Evolutionary conservation across 2,797 vertebrate species (phyloP).

Genomic region (Lithobates pipiens): DNA sequence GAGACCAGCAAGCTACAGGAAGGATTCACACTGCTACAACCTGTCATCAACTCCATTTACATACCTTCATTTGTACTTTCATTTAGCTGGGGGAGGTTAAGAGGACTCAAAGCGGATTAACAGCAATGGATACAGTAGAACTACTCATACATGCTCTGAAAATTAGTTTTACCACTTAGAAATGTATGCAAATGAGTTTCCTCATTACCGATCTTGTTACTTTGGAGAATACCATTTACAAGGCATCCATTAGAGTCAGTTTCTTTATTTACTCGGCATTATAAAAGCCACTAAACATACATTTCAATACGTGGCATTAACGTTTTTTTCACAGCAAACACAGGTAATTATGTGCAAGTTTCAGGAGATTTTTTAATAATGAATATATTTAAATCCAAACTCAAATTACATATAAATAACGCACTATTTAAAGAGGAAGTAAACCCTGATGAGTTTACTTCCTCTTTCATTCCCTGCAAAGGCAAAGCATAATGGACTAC

Average conservation of each 20-base stretch:
- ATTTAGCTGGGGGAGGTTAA: conserved; percentile 12
- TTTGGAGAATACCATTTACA: conserved; percentile 1
- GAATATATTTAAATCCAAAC: no score
- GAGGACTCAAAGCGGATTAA: not conserved
- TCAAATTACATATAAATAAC: no score
- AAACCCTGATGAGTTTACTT: no score
- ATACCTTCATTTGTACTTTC: conserved; percentile 32
- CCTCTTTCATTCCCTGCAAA: no score
- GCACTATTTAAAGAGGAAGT: no score
- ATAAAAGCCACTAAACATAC: not conserved
- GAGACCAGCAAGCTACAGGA: conserved; percentile 12
- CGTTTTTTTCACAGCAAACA: no score
- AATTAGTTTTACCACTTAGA: conserved; percentile 2
- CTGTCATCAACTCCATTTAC: conserved; percentile 15
- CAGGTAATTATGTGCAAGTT: no score
- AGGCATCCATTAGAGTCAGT: not conserved
- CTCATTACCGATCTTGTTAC: not conserved
- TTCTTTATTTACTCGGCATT: not conserved
- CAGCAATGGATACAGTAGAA: conserved; percentile 11
- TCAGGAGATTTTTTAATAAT: no score
- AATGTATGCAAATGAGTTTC: conserved; percentile 5
- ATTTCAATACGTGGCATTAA: not conserved
- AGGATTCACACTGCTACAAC: conserved; percentile 23
- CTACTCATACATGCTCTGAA: not conserved
- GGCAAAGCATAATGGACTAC: no score